Percentiles rank a stretch among this genome's conserved stretches.
Evolutionary conservation across 2,113 vertebrate species (phyloP).

Genomic region (Pseudonaja textilis): DNA sequence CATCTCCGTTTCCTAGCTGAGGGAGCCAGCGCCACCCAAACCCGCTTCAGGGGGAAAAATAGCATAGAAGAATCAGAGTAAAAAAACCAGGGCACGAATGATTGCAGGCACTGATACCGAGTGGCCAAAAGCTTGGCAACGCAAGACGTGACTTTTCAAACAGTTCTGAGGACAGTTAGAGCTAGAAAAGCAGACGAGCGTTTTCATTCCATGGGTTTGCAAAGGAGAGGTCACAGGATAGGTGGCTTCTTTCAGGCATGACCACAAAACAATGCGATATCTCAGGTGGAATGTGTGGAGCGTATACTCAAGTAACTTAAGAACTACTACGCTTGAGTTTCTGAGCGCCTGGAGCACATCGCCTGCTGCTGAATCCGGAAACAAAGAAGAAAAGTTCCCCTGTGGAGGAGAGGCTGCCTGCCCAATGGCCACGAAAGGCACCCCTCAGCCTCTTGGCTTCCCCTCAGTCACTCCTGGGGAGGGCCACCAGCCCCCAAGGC

Average conservation of each 20-base stretch:
- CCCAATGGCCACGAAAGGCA: slow-evolving; percentile 19
- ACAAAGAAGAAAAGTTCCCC: slow-evolving; percentile 39
- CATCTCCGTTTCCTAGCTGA: too few species aligned
- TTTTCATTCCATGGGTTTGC: slow-evolving; percentile 42
- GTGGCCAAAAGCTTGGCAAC: slow-evolving; percentile 34
- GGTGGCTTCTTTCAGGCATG: slow-evolving; percentile 27
- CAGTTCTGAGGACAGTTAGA: neutral
- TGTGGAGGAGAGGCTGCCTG: slow-evolving; percentile 50
- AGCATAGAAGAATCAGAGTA: too few species aligned
- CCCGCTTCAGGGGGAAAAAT: neutral
- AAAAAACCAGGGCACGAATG: slow-evolving; percentile 15
- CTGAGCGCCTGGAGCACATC: neutral
- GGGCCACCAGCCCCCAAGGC: too few species aligned
- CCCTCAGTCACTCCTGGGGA: slow-evolving; percentile 61
- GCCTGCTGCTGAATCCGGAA: slow-evolving; percentile 30
- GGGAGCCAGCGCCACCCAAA: neutral
- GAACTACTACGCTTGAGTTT: slow-evolving; percentile 32
- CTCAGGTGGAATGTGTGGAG: slow-evolving; percentile 57
- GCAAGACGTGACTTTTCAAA: slow-evolving; percentile 8
- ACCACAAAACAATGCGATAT: slow-evolving; percentile 35
- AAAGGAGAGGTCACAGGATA: too few species aligned
- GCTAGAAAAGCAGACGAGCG: slow-evolving; percentile 21
- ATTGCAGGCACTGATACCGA: slow-evolving; percentile 9
- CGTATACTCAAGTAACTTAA: slow-evolving; percentile 41
- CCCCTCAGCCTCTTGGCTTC: slow-evolving; percentile 53